phyloP scores from a whole-genome alignment of 35 echinoderm and acorn worm species.

The Hemicentrotus pulcherrimus region DNA sequence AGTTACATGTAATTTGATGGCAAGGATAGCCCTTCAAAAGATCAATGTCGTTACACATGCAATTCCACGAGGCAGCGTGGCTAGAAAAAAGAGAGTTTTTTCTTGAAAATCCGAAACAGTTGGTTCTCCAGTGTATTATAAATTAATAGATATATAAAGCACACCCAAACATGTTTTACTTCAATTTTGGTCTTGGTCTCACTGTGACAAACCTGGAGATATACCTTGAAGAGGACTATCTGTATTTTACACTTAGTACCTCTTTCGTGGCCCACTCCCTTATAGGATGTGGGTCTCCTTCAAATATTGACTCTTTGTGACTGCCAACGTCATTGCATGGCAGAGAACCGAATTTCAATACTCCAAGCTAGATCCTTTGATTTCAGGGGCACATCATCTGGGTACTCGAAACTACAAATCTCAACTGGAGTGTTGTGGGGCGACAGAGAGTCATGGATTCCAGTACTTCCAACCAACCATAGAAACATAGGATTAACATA shows the following conservation, averaged over 20 bases:
- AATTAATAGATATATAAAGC: too few species aligned
- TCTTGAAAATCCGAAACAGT: too few species aligned
- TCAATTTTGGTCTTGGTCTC: neutral
- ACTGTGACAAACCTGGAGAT: neutral
- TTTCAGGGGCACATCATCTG: neutral
- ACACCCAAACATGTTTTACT: too few species aligned
- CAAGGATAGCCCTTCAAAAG: neutral
- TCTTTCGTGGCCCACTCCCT: neutral
- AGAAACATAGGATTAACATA: too few species aligned
- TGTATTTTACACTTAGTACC: neutral
- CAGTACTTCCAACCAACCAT: neutral
- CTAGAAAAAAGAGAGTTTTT: neutral
- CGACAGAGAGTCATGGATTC: neutral
- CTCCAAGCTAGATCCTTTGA: neutral
- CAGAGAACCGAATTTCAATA: neutral
- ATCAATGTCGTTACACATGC: neutral
- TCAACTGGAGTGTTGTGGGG: neutral
- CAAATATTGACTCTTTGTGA: slow-evolving; percentile 4
- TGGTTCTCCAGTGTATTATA: too few species aligned
- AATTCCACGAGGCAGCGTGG: neutral
- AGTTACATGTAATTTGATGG: neutral
- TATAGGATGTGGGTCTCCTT: neutral
- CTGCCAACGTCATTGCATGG: slow-evolving; percentile 7
- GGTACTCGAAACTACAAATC: neutral
- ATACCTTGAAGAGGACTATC: neutral